Evolutionary conservation across 2,113 vertebrate genomes (phyloP), one percentile per base, ranked within the genome.

Genomic region (Nibea coibor): DNA sequence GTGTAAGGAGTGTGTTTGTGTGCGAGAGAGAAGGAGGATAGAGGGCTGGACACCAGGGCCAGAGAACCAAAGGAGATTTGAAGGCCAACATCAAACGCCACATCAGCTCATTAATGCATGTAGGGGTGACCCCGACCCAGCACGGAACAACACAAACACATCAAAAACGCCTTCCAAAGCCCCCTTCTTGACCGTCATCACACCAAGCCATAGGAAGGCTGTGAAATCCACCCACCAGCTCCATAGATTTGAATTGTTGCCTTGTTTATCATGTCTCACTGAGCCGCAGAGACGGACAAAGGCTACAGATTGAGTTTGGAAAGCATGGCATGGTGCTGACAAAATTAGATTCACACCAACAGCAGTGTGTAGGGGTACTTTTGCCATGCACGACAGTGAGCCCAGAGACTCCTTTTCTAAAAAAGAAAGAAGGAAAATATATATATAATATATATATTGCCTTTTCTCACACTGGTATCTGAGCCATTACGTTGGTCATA

Each of bases 11-110:
- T 42, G 67, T 59, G 31, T 83, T 42, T 81, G 76, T 76, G 82
- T 69, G 74, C n/a, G 72, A 80, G 69, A 69, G 62, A 69, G 65
- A 63, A 22, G 42, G 67, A 54, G 75, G 72, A 77, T 67, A 24
- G 64, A 80, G 68, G 54, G 79, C 72, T 63, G 69, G 88, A 88
- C 89, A 74, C 83, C 35, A 19, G 72, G 83, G 82, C 88, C 88
- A 73, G 45, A 80, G 83, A 53, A 71, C 81, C 82, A 90, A 90
- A 88, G 90, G 83, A 92, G 82, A 89, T 84, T 89, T 88, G 80
- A 94, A 91, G 92, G 90, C 90, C 90, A 81, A 93, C 90, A 91
- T 93, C 89, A 93, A 93, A 94, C 76, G n/a, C 14, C 2, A 47
- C 83, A 82, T 77, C 88, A 88, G 88, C 89, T 93, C 93, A 91